Percentiles rank a stretch among this genome's conserved stretches.
Conservation (phyloP, 2,888 invertebrate genomes). For the Volucella bombylans region DNA sequence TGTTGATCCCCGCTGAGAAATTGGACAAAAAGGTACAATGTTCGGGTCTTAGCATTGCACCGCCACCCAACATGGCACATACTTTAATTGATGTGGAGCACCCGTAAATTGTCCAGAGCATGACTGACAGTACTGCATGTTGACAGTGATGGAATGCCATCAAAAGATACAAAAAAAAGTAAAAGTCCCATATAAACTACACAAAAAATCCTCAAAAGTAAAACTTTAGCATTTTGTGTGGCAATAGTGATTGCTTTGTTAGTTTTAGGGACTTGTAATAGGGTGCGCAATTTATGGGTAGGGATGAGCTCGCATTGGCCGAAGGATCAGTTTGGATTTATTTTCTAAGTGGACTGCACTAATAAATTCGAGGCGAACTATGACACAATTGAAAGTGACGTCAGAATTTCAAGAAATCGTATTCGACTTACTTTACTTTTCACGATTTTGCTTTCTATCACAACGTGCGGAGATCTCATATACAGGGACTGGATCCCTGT, state of each 20-base stretch:
- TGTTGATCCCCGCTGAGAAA: background rate
- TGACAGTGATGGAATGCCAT: constrained; percentile 69
- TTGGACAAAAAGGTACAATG: constrained; percentile 25
- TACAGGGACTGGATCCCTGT: too few species aligned
- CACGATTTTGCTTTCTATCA: too few species aligned
- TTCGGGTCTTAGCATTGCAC: constrained; percentile 55
- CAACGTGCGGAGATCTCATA: too few species aligned
- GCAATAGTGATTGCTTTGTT: constrained; percentile 60
- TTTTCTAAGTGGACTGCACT: too few species aligned
- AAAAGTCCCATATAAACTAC: constrained; percentile 18
- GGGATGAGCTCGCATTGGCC: background rate
- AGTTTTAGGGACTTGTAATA: constrained; percentile 38
- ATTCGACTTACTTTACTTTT: too few species aligned
- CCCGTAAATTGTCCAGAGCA: constrained; percentile 68
- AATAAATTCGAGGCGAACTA: too few species aligned
- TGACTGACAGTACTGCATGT: constrained; percentile 63
- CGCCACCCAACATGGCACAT: constrained; percentile 24
- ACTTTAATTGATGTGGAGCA: constrained; percentile 71
- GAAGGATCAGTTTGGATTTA: too few species aligned
- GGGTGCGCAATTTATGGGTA: constrained; percentile 3
- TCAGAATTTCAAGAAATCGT: too few species aligned
- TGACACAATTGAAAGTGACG: too few species aligned
- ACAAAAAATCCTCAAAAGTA: background rate
- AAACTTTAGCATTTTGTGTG: constrained; percentile 22
- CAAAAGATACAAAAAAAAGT: constrained; percentile 16